phyloP scores from a whole-genome alignment of 2,888 invertebrate genomes.

The Volucella inflata region DNA sequence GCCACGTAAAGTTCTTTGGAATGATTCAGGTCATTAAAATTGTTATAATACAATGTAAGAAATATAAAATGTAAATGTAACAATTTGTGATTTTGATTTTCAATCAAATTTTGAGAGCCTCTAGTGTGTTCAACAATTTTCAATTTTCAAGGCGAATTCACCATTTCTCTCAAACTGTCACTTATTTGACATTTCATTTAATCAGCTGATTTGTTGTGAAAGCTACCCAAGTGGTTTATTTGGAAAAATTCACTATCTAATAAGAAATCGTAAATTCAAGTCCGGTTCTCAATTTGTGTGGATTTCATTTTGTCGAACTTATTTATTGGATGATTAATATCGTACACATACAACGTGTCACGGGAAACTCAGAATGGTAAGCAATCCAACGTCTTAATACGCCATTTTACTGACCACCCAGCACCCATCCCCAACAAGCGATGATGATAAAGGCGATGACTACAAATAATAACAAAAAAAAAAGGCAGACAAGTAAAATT shows the following conservation, averaged over 20 bases:
- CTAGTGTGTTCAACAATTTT: neutral
- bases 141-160: slow-evolving; percentile 4
- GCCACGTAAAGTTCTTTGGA: no score
- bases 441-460: slow-evolving; percentile 14
- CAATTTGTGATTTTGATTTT: no score
- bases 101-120: slow-evolving; percentile 12
- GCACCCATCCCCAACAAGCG: slow-evolving; percentile 13
- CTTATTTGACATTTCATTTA: slow-evolving; percentile 20
- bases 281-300: slow-evolving; percentile 7
- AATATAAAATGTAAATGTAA: no score
- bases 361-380: slow-evolving; percentile 68
- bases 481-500: neutral
- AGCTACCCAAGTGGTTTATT: slow-evolving; percentile 72
- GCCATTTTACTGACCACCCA: slow-evolving; percentile 3
- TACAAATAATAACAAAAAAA: slow-evolving; percentile 44
- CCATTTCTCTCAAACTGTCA: neutral
- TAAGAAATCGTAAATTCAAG: slow-evolving; percentile 29
- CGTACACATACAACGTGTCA: slow-evolving; percentile 15
- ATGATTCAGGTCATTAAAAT: no score
- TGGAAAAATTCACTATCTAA: slow-evolving; percentile 39
- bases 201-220: slow-evolving; percentile 74
- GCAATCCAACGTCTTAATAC: neutral
- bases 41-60: no score
- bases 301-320: neutral
- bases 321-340: slow-evolving; percentile 46